These are phyloP conservation scores for Ecliptopera silaceata DNA, from an alignment of 2,888 invertebrate species.

Conservation along the genomic window DNA sequence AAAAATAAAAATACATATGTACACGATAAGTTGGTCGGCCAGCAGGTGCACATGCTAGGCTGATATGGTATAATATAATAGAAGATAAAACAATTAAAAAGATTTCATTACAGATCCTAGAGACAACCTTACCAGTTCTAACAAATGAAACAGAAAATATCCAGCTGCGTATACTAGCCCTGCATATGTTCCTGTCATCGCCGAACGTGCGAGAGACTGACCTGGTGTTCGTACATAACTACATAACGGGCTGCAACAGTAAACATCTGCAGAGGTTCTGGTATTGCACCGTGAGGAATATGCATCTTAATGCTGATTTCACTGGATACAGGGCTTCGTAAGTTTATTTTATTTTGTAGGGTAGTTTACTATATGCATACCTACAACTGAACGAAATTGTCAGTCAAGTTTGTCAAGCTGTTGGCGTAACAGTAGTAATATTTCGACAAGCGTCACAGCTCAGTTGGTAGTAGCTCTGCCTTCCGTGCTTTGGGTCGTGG, in stretches of 20 bases:
- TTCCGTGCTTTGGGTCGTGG: no score
- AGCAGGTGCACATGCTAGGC: no score
- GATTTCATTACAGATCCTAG: constrained; percentile 63
- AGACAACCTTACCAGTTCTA: constrained; percentile 85
- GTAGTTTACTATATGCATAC: no score
- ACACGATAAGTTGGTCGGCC: no score
- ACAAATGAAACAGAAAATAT: constrained; percentile 86
- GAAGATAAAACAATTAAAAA: background rate
- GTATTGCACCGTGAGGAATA: constrained; percentile 86
- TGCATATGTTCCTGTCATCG: constrained; percentile 84
- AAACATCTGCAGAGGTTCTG: constrained; percentile 87
- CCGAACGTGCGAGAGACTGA: constrained; percentile 84
- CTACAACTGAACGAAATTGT: no score
- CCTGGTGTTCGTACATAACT: constrained; percentile 87
- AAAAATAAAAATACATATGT: no score
- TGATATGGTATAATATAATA: no score
- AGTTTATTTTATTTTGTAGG: constrained; percentile 67
- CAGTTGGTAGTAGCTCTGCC: no score
- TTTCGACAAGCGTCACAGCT: no score
- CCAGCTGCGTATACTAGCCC: constrained; percentile 86
- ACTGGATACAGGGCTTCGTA: constrained; percentile 87
- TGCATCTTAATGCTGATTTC: constrained; percentile 84
- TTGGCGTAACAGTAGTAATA: no score
- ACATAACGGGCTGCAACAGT: constrained; percentile 84
- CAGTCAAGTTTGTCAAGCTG: no score